phyloP scores from a whole-genome alignment of 1,140 invertebrate species.

The Anagrus nilaparvatae region DNA sequence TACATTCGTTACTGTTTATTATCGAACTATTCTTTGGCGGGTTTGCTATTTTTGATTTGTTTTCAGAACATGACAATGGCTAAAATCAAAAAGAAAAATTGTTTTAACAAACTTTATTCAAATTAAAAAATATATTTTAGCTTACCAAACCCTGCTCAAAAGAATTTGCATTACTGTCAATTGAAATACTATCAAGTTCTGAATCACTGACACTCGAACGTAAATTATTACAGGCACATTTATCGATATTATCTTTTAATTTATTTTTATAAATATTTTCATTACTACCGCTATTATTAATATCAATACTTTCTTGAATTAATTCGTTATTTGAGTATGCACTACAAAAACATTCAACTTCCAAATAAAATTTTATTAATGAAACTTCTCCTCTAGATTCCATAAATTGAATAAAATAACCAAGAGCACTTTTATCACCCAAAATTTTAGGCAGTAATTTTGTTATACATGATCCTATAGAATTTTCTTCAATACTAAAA shows the following conservation, averaged over 20 bases:
- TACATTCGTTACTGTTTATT: slow-evolving; percentile 16
- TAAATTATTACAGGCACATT: slow-evolving; percentile 11
- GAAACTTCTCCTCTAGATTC: slow-evolving; percentile 46
- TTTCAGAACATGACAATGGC: slow-evolving; percentile 3
- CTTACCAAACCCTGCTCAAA: slow-evolving; percentile 10
- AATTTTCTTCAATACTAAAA: slow-evolving; percentile 20
- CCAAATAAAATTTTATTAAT: slow-evolving; percentile 62
- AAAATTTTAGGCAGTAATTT: slow-evolving; percentile 56
- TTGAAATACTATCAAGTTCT: slow-evolving; percentile 19
- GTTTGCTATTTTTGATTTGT: slow-evolving; percentile 18
- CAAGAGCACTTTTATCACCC: slow-evolving; percentile 56
- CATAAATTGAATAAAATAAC: slow-evolving; percentile 65
- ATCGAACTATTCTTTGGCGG: slow-evolving; percentile 34
- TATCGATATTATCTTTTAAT: slow-evolving; percentile 7
- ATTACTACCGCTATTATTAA: slow-evolving; percentile 16
- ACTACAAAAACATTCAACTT: slow-evolving; percentile 55
- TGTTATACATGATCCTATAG: slow-evolving; percentile 44
- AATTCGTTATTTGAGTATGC: too few species aligned
- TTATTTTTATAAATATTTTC: slow-evolving; percentile 6
- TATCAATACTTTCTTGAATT: slow-evolving; percentile 12
- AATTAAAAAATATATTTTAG: background rate
- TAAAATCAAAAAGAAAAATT: slow-evolving; percentile 1
- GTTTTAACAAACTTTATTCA: background rate
- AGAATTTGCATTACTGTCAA: slow-evolving; percentile 23
- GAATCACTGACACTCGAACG: slow-evolving; percentile 11